Percentiles rank a stretch among this genome's conserved stretches.
phyloP scores from a whole-genome alignment of 1,140 invertebrate genomes.

The Dreissena polymorpha region DNA sequence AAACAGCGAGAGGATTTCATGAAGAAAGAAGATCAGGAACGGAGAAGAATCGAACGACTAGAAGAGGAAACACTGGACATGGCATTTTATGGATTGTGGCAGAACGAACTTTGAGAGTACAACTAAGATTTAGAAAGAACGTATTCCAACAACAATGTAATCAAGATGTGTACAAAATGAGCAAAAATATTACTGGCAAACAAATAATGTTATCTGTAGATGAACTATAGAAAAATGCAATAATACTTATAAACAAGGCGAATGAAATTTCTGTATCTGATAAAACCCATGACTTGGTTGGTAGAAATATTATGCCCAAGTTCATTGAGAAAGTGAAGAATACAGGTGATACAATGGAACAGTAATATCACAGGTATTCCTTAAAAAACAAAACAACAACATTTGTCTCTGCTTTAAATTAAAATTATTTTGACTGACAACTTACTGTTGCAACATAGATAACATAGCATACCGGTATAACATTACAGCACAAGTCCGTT shows the following conservation, averaged over 20 bases:
- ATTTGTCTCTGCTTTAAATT: too few relatives aligned
- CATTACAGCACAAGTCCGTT: too few relatives aligned
- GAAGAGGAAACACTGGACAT: constrained; percentile 13
- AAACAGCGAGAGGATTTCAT: constrained; percentile 16
- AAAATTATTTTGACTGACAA: too few relatives aligned
- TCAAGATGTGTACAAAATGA: not conserved
- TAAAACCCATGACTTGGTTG: not conserved
- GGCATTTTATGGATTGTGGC: constrained; percentile 28
- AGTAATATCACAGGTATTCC: too few relatives aligned
- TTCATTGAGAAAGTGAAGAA: constrained; percentile 16
- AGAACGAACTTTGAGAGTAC: constrained; percentile 22
- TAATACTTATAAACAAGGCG: constrained; percentile 11
- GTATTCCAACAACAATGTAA: constrained; percentile 21
- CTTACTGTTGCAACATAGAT: too few relatives aligned
- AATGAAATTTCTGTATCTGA: not conserved
- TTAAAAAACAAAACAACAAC: too few relatives aligned
- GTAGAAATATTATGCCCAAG: constrained; percentile 20
- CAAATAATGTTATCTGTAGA: not conserved
- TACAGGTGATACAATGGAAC: too few relatives aligned
- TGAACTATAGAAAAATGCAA: constrained; percentile 22
- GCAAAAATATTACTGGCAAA: constrained; percentile 3
- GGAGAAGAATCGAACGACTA: constrained; percentile 10
- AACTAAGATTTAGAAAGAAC: constrained; percentile 30
- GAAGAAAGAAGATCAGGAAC: constrained; percentile 9
- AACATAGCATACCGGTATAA: too few relatives aligned